Conservation (phyloP, 2,797 vertebrate species). For the Arremon aurantiirostris region DNA sequence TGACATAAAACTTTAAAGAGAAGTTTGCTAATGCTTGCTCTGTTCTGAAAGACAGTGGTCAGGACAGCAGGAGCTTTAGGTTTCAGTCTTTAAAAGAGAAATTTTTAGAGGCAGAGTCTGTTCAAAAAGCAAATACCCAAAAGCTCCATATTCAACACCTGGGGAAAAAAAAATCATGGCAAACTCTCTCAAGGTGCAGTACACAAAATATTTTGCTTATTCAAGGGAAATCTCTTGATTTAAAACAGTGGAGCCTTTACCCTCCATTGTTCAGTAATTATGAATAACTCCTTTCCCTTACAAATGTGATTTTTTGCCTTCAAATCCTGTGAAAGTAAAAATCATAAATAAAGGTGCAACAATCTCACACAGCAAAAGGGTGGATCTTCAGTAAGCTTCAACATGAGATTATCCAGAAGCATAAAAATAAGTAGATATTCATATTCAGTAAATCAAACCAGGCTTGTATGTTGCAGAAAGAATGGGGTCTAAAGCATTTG, state of each 20-base stretch:
- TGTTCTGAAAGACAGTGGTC: background rate
- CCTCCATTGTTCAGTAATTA: background rate
- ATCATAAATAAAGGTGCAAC: background rate
- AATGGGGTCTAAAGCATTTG: background rate
- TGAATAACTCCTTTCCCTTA: background rate
- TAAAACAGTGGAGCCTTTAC: background rate
- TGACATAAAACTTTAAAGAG: background rate
- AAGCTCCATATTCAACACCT: background rate
- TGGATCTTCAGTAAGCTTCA: background rate
- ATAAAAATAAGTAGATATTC: background rate
- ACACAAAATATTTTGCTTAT: background rate
- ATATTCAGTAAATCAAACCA: background rate
- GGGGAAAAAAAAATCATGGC: background rate
- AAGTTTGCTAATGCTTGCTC: background rate
- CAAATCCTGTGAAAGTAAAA: background rate
- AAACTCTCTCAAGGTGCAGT: background rate
- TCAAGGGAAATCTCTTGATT: background rate
- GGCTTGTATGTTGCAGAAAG: background rate
- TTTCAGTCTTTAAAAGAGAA: background rate
- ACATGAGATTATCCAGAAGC: background rate
- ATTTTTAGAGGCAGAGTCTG: background rate
- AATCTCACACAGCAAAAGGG: accelerated
- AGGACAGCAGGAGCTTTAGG: background rate
- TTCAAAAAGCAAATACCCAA: background rate
- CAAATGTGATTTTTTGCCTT: background rate